Conservation (phyloP, 2,888 invertebrate genomes). For the Cremastinae sp. region DNA sequence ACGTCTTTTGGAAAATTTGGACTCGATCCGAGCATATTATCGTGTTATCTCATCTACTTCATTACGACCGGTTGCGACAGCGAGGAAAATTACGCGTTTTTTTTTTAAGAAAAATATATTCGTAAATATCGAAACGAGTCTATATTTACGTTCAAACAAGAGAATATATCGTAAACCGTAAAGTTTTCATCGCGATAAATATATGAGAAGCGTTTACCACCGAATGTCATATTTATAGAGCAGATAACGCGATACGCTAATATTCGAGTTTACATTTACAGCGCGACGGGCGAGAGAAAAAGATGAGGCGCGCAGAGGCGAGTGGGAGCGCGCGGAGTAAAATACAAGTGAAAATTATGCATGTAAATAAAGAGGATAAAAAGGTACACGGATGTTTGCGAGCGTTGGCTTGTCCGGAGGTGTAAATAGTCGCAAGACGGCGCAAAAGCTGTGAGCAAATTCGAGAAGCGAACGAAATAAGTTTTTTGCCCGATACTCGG, state of each 20-base stretch:
- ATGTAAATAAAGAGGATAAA: constrained; percentile 40
- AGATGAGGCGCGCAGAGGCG: not conserved
- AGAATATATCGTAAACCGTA: not conserved
- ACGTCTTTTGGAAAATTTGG: too few relatives aligned
- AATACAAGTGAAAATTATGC: constrained; percentile 26
- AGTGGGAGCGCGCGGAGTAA: not conserved
- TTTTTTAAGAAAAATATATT: not conserved
- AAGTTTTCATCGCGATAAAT: constrained; percentile 6
- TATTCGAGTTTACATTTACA: constrained; percentile 9
- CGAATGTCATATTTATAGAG: constrained; percentile 17
- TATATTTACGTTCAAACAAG: not conserved
- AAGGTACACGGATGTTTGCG: constrained; percentile 56
- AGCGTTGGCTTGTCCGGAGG: constrained; percentile 28
- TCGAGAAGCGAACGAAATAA: constrained; percentile 57
- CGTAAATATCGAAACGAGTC: not conserved
- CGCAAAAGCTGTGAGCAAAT: constrained; percentile 50
- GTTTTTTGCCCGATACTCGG: constrained; percentile 45
- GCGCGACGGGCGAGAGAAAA: not conserved
- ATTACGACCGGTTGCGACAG: too few relatives aligned
- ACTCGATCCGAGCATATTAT: too few relatives aligned
- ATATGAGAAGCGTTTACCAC: constrained; percentile 17
- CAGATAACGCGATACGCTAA: constrained; percentile 26
- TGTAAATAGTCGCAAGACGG: constrained; percentile 56
- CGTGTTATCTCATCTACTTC: too few relatives aligned
- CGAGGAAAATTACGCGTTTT: too few relatives aligned